phyloP scores from a whole-genome alignment of 2,797 vertebrate genomes.

The Alcedo atthis region DNA sequence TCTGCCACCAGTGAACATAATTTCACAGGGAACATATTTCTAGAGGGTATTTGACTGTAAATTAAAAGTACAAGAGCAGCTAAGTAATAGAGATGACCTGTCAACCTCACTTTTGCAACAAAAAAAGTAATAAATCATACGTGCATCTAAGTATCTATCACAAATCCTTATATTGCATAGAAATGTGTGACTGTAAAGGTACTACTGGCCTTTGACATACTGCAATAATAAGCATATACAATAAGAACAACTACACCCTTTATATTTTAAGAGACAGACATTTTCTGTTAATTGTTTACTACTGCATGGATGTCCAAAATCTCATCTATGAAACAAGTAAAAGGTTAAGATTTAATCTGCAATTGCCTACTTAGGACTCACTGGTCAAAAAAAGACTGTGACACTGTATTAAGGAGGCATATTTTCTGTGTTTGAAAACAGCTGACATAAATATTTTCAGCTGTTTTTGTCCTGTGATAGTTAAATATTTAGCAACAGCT shows the following conservation, averaged over 20 bases:
- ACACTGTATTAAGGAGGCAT: background rate
- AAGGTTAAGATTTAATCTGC: background rate
- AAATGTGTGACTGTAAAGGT: background rate
- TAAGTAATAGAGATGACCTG: background rate
- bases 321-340: background rate
- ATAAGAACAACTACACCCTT: background rate
- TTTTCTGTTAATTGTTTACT: constrained; percentile 39
- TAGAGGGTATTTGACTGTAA: background rate
- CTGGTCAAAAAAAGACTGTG: background rate
- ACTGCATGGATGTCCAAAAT: background rate
- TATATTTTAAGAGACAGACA: background rate
- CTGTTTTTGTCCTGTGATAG: background rate
- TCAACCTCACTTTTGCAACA: constrained; percentile 10
- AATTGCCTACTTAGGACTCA: background rate
- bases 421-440: background rate
- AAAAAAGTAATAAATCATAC: constrained; percentile 10
- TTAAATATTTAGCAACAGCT: constrained; percentile 11
- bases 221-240: background rate
- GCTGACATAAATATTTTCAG: background rate
- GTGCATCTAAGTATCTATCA: background rate
- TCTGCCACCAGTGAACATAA: background rate
- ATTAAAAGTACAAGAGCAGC: background rate
- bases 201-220: background rate
- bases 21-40: background rate
- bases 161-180: background rate